Evolutionary conservation across 2,797 vertebrate species (phyloP).

Genomic region (Aphelocoma californica): DNA sequence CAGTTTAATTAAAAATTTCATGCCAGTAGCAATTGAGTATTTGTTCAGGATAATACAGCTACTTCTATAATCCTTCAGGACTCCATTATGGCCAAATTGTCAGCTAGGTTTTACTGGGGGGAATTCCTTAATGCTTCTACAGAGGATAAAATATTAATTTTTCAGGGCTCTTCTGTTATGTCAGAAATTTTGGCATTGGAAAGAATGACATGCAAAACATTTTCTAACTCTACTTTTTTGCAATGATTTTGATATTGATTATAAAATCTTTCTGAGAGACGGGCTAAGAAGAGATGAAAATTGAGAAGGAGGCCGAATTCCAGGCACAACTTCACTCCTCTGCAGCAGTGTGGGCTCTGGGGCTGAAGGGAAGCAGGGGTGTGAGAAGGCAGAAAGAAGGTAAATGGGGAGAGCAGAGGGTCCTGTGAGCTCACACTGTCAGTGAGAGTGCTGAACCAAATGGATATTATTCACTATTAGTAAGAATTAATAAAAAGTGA

Average conservation of each 20-base stretch:
- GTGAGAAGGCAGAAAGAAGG: fast-evolving
- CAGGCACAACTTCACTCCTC: fast-evolving
- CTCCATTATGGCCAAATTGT: background rate
- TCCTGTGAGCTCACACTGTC: background rate
- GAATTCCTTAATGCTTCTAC: background rate
- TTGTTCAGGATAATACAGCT: background rate
- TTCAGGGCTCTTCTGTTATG: background rate
- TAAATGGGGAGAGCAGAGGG: background rate
- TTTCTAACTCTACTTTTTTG: background rate
- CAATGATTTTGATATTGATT: background rate
- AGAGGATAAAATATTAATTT: background rate
- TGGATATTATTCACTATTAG: fast-evolving
- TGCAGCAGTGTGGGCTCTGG: fast-evolving
- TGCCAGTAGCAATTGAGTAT: background rate
- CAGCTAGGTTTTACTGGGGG: background rate
- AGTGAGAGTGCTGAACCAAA: background rate
- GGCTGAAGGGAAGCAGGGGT: background rate
- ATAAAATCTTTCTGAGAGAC: background rate
- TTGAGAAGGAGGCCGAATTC: background rate
- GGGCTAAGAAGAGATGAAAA: background rate
- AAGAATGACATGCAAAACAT: background rate
- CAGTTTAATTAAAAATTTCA: background rate
- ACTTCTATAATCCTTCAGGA: background rate
- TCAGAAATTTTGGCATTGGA: background rate
- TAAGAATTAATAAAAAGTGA: background rate